Evolutionary conservation across 2,797 vertebrate species (phyloP), one percentile per base, ranked within the genome.

Genomic region (Alca torda): DNA sequence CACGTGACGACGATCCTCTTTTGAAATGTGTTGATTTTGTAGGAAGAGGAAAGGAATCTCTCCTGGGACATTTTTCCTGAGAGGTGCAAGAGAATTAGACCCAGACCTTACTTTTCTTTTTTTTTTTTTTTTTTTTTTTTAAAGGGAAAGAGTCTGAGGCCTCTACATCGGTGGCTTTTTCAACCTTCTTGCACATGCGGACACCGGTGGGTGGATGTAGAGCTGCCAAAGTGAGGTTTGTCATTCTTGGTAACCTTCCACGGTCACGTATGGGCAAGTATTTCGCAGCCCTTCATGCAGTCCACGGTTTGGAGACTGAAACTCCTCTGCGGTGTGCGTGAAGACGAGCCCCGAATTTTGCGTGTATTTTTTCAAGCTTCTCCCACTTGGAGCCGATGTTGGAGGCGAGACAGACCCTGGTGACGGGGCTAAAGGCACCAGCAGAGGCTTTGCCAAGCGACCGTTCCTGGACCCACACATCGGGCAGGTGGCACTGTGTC

Each of bases 331-430:
- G n/a, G 1, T 0, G 9, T 25, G 39, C 16, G 35, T 16, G 30
- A 80, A 21, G 45, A 33, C 5, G 6, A 95, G 77, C 0, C 5
- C 13, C 65, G 70, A 77, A 67, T 59, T 73, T 35, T 41, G 37
- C 19, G 10, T 1, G 0, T 5, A 5, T 33, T 43, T 70, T 80
- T 75, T 21, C 20, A 35, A 46, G 61, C 46, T 78, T 30, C 46
- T 59, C 78, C 68, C 79, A 21, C 63, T n/a, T 10, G 0, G 0
- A 72, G 68, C 21, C 0, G 0, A 39, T 2, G 7, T 0, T 2
- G 5, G 48, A 84, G 37, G 53, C 0, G 10, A 82, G 30, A 26
- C 30, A 37, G 46, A 43, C 13, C 9, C 51, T 31, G 61, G 46
- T 11, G 45, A 48, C 54, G 63, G 33, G 51, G 10, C n/a, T 9